A percentile compares a stretch with the other conserved stretches of the same genome.
Evolutionary conservation across 2,888 invertebrate species (phyloP).

Genomic region (Thereva unica): DNA sequence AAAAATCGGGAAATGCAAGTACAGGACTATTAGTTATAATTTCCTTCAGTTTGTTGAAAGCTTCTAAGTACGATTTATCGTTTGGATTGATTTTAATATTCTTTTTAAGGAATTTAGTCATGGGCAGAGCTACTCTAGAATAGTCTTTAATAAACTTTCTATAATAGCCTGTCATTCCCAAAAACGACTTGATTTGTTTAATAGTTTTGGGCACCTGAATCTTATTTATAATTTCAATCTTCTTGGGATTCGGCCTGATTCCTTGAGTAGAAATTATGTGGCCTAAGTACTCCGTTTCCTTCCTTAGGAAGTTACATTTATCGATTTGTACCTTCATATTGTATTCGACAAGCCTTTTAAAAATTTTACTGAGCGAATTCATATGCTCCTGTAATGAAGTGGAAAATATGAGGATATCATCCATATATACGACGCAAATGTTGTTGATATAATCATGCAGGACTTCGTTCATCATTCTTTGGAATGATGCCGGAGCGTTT

Average conservation of each 20-base stretch:
- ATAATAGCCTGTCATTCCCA: constrained; percentile 36
- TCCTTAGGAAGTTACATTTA: constrained; percentile 34
- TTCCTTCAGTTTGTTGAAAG: constrained; percentile 33
- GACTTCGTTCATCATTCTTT: constrained; percentile 30
- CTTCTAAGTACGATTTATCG: constrained; percentile 42
- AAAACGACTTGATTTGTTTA: constrained; percentile 36
- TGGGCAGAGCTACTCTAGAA: constrained; percentile 27
- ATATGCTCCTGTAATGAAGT: constrained; percentile 35
- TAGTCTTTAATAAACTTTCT: constrained; percentile 34
- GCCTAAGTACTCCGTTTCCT: constrained; percentile 32
- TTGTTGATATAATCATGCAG: constrained; percentile 33
- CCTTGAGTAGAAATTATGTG: constrained; percentile 29
- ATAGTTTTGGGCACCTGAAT: constrained; percentile 24
- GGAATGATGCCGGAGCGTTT: constrained; percentile 9
- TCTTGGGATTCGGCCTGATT: constrained; percentile 32
- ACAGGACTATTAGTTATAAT: constrained; percentile 32
- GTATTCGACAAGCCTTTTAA: constrained; percentile 21
- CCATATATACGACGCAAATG: constrained; percentile 30
- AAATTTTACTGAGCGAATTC: constrained; percentile 27
- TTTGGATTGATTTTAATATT: constrained; percentile 26
- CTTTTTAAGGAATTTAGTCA: constrained; percentile 26
- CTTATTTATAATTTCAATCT: constrained; percentile 29
- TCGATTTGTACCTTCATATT: constrained; percentile 34
- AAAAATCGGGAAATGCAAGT: constrained; percentile 29
- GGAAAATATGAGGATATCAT: constrained; percentile 35